Base-by-base conservation (phyloP, 2,797 vertebrate species). In the Peromyscus attwateri region DNA sequence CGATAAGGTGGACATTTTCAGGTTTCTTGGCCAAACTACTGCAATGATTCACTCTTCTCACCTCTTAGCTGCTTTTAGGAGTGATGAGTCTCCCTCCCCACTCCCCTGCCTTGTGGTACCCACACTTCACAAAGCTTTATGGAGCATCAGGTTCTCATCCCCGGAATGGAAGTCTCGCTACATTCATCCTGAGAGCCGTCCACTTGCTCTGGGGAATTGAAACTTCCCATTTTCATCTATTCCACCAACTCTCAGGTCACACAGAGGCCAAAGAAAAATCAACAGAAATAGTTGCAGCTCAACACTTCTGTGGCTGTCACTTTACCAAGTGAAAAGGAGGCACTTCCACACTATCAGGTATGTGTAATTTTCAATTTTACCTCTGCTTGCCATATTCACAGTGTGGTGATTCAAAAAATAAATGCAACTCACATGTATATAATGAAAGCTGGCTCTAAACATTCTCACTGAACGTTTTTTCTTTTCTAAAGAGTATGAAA, bases 221-320 rank as follows among this genome's bases (percentile, higher is more conserved):
- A 96, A 60, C 49, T 68, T 96, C 87, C 76, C 23, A 8, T 92
- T 97, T 93, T 96, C 66, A 64, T 97, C 77, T 88, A 19, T 90
- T 92, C 92, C 71, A 17, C 93, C 96, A 83, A 71, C 31, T 75
- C 64, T 57, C 80, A 49, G 93, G 87, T 97, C 93, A 97, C 90
- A 64, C 11, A 62, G 66, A 90, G 76, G 83, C 60, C 71, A 40
- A 84, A 88, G 40, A 73, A 89, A 93, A 93, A 95, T 92, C 87
- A 93, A 88, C 71, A 93, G 87, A 94, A 92, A 75, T 64, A n/a
- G 77, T 55, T 46, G 31, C 71, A 92, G 37, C 29, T 95, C 62
- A 60, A 60, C 29, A 79, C 64, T 55, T 52, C 0, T 2, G 49
- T 60, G 27, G 25, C 62, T 91, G 12, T 57, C 57, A 31, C 64